Evolutionary conservation across 2,888 invertebrate species (phyloP).

Genomic region (Ephialtes manifestator): DNA sequence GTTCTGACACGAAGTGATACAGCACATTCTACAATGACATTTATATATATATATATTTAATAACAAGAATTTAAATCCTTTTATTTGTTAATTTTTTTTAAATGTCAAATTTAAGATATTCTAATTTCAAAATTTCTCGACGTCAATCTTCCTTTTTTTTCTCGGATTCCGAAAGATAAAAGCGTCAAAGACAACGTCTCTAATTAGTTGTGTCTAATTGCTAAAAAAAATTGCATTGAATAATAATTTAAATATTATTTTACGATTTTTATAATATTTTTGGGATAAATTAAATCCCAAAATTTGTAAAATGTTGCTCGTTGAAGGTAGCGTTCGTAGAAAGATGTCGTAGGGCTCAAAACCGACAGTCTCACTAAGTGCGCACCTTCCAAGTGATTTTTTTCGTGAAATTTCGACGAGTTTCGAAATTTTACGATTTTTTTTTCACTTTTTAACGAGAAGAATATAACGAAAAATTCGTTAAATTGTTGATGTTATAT

Average conservation of each 20-base stretch:
- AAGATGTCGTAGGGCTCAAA: slow-evolving; percentile 82
- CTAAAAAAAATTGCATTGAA: background rate
- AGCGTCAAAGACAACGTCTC: slow-evolving; percentile 13
- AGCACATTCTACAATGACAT: slow-evolving; percentile 20
- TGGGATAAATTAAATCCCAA: background rate
- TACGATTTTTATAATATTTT: background rate
- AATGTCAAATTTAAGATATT: background rate
- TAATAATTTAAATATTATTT: background rate
- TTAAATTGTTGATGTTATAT: background rate
- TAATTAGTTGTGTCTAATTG: background rate
- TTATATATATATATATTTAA: background rate
- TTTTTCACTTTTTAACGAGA: slow-evolving; percentile 43
- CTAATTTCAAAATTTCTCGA: background rate
- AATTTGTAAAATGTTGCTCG: slow-evolving; percentile 13
- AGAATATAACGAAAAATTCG: background rate
- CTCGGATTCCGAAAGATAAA: background rate
- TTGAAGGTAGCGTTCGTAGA: slow-evolving; percentile 74
- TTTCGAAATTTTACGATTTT: slow-evolving; percentile 12
- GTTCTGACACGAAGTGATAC: slow-evolving; percentile 40
- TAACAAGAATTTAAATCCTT: background rate
- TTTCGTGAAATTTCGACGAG: slow-evolving; percentile 16
- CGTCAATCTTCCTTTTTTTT: background rate
- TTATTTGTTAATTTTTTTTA: background rate
- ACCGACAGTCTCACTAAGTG: slow-evolving; percentile 79
- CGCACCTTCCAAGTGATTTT: slow-evolving; percentile 67